Base-by-base conservation (phyloP, 2,797 vertebrate genomes). In the Myripristis murdjan region DNA sequence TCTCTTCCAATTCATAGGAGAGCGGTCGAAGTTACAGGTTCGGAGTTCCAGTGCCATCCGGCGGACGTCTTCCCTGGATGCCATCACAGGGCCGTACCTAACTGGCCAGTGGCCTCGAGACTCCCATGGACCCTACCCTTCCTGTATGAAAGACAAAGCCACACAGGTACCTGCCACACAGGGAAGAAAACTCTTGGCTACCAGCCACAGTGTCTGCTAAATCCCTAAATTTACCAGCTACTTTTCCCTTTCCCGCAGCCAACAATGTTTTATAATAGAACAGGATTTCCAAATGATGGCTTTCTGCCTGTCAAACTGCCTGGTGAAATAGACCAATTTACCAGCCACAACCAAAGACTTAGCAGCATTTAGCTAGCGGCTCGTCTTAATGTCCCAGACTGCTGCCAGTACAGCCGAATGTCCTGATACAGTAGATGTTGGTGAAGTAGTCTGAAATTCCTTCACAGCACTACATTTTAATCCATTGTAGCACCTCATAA, bases 51-150 rank as follows among this genome's bases (percentile, higher is more conserved):
- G 90, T 85, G 95, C 95, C 82, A 97, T 97, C 91, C 94, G 96
- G 68, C 92, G 97, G 88, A 96, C 97, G 8, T 97, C 97, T 71
- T 98, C 97, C 66, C 92, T 98, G 92, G 98, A 98, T 63, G 95
- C 97, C 59, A 97, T 99, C 90, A 97, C 97, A 69, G 97, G 96
- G 87, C 96, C 97, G 51, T 99, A 99, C 94, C 97, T 98, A 89
- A 97, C 96, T 1, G 97, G 97, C 85, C 98, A 99, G 92, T 99
- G 98, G 98, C 98, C 97, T 39, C 96, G 97, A 70, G 97, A 99
- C 88, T 92, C 93, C 41, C 96, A 97, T 56, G 93, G 95, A 86
- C 95, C 96, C 66, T 96, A 97, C 91, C 94, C 96, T 65, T 97
- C 96, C 75, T 98, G 96, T 83, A 98, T 98, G 97, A 98, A 96